Percentiles rank a stretch among this genome's conserved stretches.
phyloP scores from a whole-genome alignment of 1,140 invertebrate species.

The Penaeus japonicus region DNA sequence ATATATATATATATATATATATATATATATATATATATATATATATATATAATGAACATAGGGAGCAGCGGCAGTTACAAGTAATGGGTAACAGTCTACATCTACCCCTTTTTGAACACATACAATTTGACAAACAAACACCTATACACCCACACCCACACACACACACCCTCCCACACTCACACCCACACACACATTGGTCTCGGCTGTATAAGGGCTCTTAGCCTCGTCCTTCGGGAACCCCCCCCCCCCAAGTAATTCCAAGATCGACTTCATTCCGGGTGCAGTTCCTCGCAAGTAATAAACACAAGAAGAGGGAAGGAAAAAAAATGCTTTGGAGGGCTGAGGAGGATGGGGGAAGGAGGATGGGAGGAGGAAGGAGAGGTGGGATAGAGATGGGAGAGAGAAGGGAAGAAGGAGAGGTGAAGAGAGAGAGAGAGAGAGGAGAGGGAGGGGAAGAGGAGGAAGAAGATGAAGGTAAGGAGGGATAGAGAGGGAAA shows the following conservation, averaged over 20 bases:
- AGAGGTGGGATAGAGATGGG: not conserved
- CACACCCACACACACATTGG: too few species aligned
- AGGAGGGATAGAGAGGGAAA: not conserved
- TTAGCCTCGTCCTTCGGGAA: too few species aligned
- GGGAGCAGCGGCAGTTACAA: not conserved
- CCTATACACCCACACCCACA: too few species aligned
- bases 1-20: constrained; percentile 14
- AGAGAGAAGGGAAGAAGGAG: not conserved
- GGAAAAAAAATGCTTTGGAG: too few species aligned
- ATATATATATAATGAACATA: not conserved
- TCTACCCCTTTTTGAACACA: not conserved
- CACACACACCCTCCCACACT: too few species aligned
- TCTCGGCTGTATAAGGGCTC: too few species aligned
- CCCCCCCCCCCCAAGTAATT: too few species aligned
- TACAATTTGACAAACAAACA: too few species aligned
- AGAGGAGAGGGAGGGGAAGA: not conserved
- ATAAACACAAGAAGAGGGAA: not conserved
- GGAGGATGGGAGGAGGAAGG: not conserved
- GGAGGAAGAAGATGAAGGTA: not conserved
- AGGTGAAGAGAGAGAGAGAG: not conserved
- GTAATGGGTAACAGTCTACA: not conserved
- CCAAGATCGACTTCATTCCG: too few species aligned
- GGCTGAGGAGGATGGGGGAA: too few species aligned
- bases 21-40: not conserved
- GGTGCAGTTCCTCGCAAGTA: not conserved